Conservation (phyloP, 2,113 vertebrate genomes). For the Rattus norvegicus region GRCr8 NC_086023.1:142140501-142141000, state of each 20-base stretch:
- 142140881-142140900: background rate
- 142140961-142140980: background rate
- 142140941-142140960: slow-evolving; percentile 12
- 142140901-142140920: background rate
- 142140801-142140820: background rate
- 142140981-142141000: background rate
- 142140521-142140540: slow-evolving; percentile 75
- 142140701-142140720: slow-evolving; percentile 44
- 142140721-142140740: slow-evolving; percentile 70
- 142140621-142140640: slow-evolving; percentile 80
- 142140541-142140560: slow-evolving; percentile 79
- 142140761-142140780: slow-evolving; percentile 49
- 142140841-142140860: background rate
- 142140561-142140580: slow-evolving; percentile 82
- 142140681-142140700: slow-evolving; percentile 21
- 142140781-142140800: background rate
- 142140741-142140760: slow-evolving; percentile 18
- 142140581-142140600: slow-evolving; percentile 70
- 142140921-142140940: background rate
- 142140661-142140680: slow-evolving; percentile 82
- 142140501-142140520: slow-evolving; percentile 67
- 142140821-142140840: background rate
- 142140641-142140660: slow-evolving; percentile 68
- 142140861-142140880: background rate
- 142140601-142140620: slow-evolving; percentile 75